Conservation (phyloP, 1,140 invertebrate genomes). For the Olivierus martensii region DNA sequence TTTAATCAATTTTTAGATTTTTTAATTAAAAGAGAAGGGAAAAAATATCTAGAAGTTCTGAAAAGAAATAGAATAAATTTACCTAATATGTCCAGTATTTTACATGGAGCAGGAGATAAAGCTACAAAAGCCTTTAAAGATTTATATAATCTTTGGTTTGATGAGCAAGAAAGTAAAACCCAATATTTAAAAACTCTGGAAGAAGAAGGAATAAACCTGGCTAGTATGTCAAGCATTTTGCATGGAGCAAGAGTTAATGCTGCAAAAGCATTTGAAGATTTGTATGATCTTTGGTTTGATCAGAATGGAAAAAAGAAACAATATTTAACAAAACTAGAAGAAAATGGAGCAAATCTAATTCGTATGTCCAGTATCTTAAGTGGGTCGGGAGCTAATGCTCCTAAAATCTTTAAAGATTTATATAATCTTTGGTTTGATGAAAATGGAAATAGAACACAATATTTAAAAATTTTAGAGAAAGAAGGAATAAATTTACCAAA, state of each 20-base stretch:
- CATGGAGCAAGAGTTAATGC: not conserved
- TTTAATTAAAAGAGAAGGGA: no score
- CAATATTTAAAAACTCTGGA: slow-evolving; percentile 1
- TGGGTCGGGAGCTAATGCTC: not conserved
- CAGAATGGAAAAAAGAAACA: not conserved
- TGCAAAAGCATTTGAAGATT: slow-evolving; percentile 2
- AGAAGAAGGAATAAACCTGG: not conserved
- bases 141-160: not conserved
- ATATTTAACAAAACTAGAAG: slow-evolving; percentile 1
- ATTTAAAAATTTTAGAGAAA: no score
- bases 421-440: slow-evolving; percentile 7
- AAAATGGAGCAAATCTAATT: not conserved
- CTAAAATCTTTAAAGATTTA: slow-evolving; percentile 4
- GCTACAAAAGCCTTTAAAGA: not conserved
- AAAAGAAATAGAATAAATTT: not conserved
- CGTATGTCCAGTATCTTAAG: not conserved
- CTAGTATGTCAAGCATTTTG: not conserved
- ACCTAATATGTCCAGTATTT: not conserved
- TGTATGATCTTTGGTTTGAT: slow-evolving; percentile 4
- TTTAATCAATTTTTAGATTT: no score
- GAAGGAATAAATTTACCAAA: no score
- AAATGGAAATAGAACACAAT: slow-evolving; percentile 1
- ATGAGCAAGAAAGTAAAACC: slow-evolving; percentile 1
- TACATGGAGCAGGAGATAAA: not conserved
- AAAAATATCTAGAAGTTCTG: no score